Evolutionary conservation across 2,113 vertebrate species (phyloP).

Genomic region (Tupaia tana): DNA sequence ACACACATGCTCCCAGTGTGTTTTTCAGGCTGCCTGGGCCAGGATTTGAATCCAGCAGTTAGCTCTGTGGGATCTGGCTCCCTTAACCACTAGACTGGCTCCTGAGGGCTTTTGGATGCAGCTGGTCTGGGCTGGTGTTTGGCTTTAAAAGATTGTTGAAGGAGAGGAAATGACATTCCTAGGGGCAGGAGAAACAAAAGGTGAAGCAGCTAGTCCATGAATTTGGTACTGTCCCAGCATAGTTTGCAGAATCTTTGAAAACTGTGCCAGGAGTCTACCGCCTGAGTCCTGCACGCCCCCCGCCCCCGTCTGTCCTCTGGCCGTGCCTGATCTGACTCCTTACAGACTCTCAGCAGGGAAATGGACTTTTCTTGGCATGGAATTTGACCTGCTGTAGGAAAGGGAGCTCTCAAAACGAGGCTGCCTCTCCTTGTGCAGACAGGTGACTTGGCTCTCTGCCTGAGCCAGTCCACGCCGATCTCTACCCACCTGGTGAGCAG

Average conservation of each 20-base stretch:
- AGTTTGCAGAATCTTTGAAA: not conserved
- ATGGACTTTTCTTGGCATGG: slow-evolving; percentile 6
- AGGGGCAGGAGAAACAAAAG: not conserved
- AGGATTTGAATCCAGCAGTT: no score
- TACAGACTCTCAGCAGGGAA: not conserved
- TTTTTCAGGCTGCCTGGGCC: no score
- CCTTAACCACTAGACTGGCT: not conserved
- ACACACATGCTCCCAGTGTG: no score
- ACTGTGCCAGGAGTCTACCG: not conserved
- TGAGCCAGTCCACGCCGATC: not conserved
- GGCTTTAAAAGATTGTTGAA: not conserved
- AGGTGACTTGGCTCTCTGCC: not conserved
- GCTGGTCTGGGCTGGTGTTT: not conserved
- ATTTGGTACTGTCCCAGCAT: not conserved
- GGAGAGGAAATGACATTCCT: not conserved
- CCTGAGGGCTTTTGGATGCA: not conserved
- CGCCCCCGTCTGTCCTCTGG: not conserved
- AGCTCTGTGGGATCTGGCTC: no score
- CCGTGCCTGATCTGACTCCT: not conserved
- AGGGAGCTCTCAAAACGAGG: not conserved
- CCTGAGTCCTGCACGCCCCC: not conserved
- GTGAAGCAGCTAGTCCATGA: not conserved
- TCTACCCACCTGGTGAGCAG: not conserved
- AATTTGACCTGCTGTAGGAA: slow-evolving; percentile 34
- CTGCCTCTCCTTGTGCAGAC: not conserved